Base-by-base conservation (phyloP, 1,140 invertebrate species). In the Cyrtorhinus lividipennis region DNA sequence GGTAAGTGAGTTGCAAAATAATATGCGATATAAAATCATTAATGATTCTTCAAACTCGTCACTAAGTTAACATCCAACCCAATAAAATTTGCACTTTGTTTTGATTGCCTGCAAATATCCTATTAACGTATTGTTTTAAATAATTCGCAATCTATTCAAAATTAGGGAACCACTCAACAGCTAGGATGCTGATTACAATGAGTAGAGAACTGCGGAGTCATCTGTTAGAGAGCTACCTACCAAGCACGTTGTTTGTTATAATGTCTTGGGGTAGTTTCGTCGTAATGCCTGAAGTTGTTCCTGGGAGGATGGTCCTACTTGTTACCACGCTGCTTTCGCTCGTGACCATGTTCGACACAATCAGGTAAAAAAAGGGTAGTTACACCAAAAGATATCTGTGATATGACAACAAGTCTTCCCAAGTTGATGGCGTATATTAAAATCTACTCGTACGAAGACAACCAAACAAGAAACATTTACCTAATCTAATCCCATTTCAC, bases 191-290 rank as follows among this genome's bases (percentile, higher is more conserved):
- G 64, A 80, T 82, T 53, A 79, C 75, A 61, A 71, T 82, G 62
- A 80, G 79, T 15, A 68, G 81, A 20, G 80, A 81, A 68, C 72
- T 81, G 1, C 72, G 79, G 24, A 79, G 79, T 61, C 81, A 82
- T 65, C 71, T 82, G 1, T 69, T 82, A 24, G 81, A 83, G 68
- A 81, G 79, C 63, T 83, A 82, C 67, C 69, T 83, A 10, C 82
- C 82, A 0, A 81, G 79, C 8, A 79, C 79, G 1, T 69, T 83
- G 27, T 82, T 83, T 66, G 80, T 83, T 25, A 79, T 81, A 65
- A 82, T 83, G 66, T 82, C 80, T 0, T 83, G 82, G 81, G 79
- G 81, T 56, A 81, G 80, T 56, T 83, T 83, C 70, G 78, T 81
- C 26, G 80, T 83, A 3, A 81, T 81, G 57, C 79, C 80, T 0